Evolutionary conservation across 1,140 invertebrate genomes (phyloP), one percentile per base, ranked within the genome.

Genomic region (Eupeodes corollae): DNA sequence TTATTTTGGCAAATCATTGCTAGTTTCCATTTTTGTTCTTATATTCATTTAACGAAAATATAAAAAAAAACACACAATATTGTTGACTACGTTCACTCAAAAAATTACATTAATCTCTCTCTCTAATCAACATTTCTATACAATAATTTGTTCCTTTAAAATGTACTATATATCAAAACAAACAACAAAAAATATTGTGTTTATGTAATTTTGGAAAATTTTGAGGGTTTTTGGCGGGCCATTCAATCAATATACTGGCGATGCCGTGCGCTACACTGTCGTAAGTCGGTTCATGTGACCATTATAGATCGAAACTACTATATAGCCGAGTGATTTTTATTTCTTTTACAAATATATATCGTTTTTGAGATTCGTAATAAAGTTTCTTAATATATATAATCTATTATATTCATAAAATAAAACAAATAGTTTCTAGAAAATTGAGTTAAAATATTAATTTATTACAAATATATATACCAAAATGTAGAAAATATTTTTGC

Each of bases 191-290:
- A 26, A 32, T 43, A 13, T 50, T 44, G 49, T 38, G 33, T 47
- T 52, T 46, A 55, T 57, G 31, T 58, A 39, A 41, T 54, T 48
- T 48, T 55, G 51, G 55, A 59, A 55, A 61, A 61, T 52, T 56
- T 56, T 54, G 63, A 67, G 64, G 64, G 59, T 48, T 63, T 61
- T 66, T 67, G 64, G 63, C 57, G 61, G 52, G 60, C 62, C 54
- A 63, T 67, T 50, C 61, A 61, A 57, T 54, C 61, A 46, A 54
- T 67, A 52, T 63, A 64, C 60, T 67, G 64, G 63, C 64, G 63
- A 52, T 66, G 61, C 57, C 64, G 64, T 53, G 51, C 59, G 52
- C 53, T 67, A 51, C 62, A 65, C 41, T 63, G 56, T 66, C 58
- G 64, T 67, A 67, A 67, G 64, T 67, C 49, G 18, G 53, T 56